These are phyloP conservation scores for Chirona hameri DNA, from an alignment of 2,888 invertebrate genomes.

Conservation along the genomic window DNA sequence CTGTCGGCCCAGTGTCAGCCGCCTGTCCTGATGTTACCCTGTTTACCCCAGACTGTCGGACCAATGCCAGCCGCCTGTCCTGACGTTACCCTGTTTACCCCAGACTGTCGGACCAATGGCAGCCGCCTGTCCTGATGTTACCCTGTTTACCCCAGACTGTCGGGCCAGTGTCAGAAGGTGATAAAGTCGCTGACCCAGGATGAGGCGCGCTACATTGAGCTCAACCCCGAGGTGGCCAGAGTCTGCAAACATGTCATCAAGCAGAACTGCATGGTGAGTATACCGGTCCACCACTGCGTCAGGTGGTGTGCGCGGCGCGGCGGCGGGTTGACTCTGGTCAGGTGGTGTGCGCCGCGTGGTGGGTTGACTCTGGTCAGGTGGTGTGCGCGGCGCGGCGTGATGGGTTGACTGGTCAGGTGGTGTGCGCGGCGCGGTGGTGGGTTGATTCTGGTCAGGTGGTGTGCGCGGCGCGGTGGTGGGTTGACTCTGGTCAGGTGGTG, in stretches of 20 bases:
- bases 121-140: background rate
- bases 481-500: too few relatives aligned
- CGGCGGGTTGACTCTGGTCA: slow-evolving; percentile 1
- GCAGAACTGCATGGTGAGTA: slow-evolving; percentile 57
- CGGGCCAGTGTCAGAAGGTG: background rate
- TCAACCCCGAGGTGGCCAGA: slow-evolving; percentile 83
- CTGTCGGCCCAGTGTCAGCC: background rate
- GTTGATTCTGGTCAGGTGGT: slow-evolving; percentile 8
- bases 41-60: background rate
- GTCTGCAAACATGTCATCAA: slow-evolving; percentile 77
- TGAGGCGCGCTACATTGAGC: slow-evolving; percentile 79
- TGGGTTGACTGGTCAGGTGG: too few relatives aligned
- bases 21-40: background rate
- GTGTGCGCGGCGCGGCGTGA: background rate
- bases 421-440: too few relatives aligned
- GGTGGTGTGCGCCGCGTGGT: too few relatives aligned
- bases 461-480: too few relatives aligned
- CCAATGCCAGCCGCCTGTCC: background rate
- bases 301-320: background rate
- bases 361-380: slow-evolving; percentile 4
- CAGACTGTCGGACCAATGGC: background rate
- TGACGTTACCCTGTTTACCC: too few relatives aligned
- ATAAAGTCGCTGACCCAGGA: slow-evolving; percentile 45
- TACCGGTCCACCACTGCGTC: too few relatives aligned
- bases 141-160: background rate